Evolutionary conservation across 1,140 invertebrate species (phyloP).

Genomic region (Pseudomyrmex cubaensis): DNA sequence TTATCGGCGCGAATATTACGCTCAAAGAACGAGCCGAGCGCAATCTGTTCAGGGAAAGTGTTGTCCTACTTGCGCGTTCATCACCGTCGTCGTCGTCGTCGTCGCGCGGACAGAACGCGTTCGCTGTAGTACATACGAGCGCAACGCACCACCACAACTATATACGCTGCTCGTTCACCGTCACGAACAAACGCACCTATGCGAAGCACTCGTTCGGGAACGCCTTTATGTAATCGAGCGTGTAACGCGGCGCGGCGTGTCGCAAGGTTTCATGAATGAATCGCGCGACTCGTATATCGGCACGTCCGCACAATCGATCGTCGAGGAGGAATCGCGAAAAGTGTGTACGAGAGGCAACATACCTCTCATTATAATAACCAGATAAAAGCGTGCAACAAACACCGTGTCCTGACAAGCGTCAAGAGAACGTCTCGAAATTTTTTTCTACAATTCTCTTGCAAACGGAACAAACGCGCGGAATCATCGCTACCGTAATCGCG

Average conservation of each 20-base stretch:
- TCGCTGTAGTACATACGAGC: constrained; percentile 19
- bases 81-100: constrained; percentile 19
- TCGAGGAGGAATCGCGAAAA: not conserved
- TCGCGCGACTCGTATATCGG: constrained; percentile 15
- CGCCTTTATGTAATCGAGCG: constrained; percentile 63
- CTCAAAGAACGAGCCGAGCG: constrained; percentile 50
- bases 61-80: constrained; percentile 63
- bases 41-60: constrained; percentile 64
- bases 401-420: not conserved
- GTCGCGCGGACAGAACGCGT: constrained; percentile 23
- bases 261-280: constrained; percentile 69
- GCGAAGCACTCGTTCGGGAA: constrained; percentile 39
- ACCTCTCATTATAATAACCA: not conserved
- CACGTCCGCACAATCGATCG: constrained; percentile 27
- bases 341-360: no score
- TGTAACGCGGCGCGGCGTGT: constrained; percentile 58
- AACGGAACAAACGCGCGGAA: not conserved
- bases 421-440: not conserved
- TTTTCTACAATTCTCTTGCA: constrained; percentile 8
- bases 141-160: constrained; percentile 17
- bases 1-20: constrained; percentile 13
- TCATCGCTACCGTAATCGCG: constrained; percentile 48
- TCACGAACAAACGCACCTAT: constrained; percentile 49
- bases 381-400: not conserved
- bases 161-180: constrained; percentile 34